Evolutionary conservation across 2,113 vertebrate species (phyloP).

Genomic region (Collichthys lucidus): DNA sequence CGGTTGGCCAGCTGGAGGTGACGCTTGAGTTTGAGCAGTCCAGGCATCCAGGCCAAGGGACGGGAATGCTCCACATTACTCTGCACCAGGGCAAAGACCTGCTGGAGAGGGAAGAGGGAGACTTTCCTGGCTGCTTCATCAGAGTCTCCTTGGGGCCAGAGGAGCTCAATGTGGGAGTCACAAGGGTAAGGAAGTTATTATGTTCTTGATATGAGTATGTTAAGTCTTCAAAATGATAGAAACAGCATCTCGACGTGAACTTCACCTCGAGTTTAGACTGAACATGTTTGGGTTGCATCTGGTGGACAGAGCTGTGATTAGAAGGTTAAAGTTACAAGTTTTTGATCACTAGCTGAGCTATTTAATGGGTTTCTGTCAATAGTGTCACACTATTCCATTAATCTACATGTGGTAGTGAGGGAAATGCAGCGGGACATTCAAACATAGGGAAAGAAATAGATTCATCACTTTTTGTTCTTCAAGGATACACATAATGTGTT

Average conservation of each 20-base stretch:
- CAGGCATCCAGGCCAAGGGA: constrained; percentile 66
- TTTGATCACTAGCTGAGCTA: neutral
- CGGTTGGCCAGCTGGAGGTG: constrained; percentile 95
- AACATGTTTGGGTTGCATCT: neutral
- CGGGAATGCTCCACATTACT: constrained; percentile 84
- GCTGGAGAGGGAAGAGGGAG: constrained; percentile 92
- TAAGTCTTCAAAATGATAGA: neutral
- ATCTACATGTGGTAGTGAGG: neutral
- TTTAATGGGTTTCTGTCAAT: neutral
- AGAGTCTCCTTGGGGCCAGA: constrained; percentile 91
- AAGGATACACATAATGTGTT: neutral
- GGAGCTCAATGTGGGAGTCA: constrained; percentile 92
- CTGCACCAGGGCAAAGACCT: constrained; percentile 98
- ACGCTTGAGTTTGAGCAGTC: constrained; percentile 87
- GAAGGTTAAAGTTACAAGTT: neutral
- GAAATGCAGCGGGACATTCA: neutral
- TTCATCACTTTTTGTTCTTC: neutral
- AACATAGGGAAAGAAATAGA: neutral
- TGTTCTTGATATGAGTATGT: neutral
- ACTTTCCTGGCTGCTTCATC: constrained; percentile 95
- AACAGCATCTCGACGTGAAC: neutral
- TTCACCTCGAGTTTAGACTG: neutral
- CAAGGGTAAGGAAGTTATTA: constrained; percentile 84
- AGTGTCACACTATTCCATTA: neutral
- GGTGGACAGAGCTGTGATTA: neutral